Conservation (phyloP, 2,113 vertebrate species). For the Anser brachyrhynchus region DNA sequence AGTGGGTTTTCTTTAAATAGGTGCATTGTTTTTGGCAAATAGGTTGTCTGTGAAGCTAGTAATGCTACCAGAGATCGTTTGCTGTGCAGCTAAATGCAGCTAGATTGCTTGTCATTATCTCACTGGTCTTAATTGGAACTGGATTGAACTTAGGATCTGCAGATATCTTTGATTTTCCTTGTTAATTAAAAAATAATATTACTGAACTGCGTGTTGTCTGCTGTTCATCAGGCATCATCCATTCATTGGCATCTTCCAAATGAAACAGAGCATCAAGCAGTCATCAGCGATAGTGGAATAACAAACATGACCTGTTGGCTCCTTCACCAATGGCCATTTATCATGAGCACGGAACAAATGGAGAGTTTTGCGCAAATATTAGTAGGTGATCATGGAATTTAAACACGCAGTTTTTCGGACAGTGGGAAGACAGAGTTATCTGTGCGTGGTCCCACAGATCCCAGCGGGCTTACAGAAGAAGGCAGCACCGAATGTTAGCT, state of each 20-base stretch:
- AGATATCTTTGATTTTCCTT: background rate
- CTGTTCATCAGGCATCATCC: background rate
- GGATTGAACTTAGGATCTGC: background rate
- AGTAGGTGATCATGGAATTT: rapidly evolving
- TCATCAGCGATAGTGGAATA: rapidly evolving
- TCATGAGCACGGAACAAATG: rapidly evolving
- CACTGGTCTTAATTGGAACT: background rate
- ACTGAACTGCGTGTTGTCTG: background rate
- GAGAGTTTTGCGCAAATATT: background rate
- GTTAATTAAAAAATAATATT: background rate
- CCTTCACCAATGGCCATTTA: background rate
- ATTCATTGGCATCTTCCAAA: background rate
- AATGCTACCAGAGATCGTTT: background rate
- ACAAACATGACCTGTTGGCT: rapidly evolving
- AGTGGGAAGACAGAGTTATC: rapidly evolving
- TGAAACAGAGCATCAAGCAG: background rate
- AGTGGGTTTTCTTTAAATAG: background rate
- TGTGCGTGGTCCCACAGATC: rapidly evolving
- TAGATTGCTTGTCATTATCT: background rate
- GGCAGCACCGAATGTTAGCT: background rate
- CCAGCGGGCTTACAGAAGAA: background rate
- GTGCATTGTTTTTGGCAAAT: background rate
- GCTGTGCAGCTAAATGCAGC: background rate
- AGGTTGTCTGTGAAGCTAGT: background rate
- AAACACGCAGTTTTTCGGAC: background rate